These are phyloP conservation scores for Luscinia megarhynchos DNA, from an alignment of 2,797 vertebrate species.

Conservation along the genomic window DNA sequence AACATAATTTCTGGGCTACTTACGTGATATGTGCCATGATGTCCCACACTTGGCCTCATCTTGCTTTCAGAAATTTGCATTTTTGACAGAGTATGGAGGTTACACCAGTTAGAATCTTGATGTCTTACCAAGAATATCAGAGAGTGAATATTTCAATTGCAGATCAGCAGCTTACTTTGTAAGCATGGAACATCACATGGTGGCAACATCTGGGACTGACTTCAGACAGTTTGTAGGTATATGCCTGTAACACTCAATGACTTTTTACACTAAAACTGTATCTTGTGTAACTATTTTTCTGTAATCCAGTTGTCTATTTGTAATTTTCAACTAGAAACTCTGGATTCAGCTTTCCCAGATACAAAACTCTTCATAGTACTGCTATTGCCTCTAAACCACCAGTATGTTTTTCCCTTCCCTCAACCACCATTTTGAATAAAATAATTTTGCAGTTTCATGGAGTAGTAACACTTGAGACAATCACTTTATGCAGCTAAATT, in stretches of 20 bases:
- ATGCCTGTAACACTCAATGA: background rate
- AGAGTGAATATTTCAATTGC: background rate
- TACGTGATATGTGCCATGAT: fast-evolving
- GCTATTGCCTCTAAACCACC: background rate
- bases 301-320: background rate
- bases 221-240: background rate
- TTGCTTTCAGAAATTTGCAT: background rate
- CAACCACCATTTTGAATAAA: background rate
- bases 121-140: background rate
- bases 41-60: background rate
- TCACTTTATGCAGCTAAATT: slow-evolving; percentile 80
- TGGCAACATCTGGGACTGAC: background rate
- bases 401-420: background rate
- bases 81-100: background rate
- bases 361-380: background rate
- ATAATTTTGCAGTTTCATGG: background rate
- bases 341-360: background rate
- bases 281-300: background rate
- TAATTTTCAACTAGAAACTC: background rate
- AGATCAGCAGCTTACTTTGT: background rate
- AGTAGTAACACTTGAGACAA: slow-evolving; percentile 71
- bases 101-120: background rate
- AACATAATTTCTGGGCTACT: background rate
- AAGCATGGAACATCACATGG: background rate
- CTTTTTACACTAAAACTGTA: background rate